Evolutionary conservation across 1,140 invertebrate species (phyloP), one percentile per base, ranked within the genome.

Genomic region (Proales similis): DNA sequence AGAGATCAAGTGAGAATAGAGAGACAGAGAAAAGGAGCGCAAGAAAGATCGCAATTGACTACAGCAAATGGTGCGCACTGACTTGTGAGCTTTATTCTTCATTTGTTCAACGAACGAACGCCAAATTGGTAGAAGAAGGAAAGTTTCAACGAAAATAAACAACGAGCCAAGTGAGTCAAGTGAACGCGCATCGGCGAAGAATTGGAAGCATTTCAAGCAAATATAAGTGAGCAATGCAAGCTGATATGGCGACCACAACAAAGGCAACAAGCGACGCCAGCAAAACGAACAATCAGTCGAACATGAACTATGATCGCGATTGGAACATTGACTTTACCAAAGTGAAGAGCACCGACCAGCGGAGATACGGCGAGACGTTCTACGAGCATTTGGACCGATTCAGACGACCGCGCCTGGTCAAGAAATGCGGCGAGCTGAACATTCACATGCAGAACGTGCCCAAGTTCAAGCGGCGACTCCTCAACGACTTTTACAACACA

Each of bases 401-500:
- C 27, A 57, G 45, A 14, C 33, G 51, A 3, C 51, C 51, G 2
- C 26, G 51, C 27, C 20, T 57, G 36, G 51, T 57, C 0, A 57
- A 57, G 32, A 57, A 42, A 27, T 57, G 51, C 27, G 51, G 51
- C 9, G 51, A 57, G 12, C 7, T 57, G 3, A 57, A 57, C 6
- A 57, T 57, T 7, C 51, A 57, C 11, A 57, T 57, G 33, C 24
- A 57, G 26, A 57, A 57, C 45, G 51, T 57, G 9, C 36, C 51
- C 4, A 77, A 88, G 69, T 80, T 85, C 68, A 80, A 86, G 69
- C 51, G 51, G 7, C 39, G 51, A 14, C 14, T 57, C 7, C 29
- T 57, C 14, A 57, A 42, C 12, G 51, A 88, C 36, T 86, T 89
- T 73, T 88, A 88, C 69, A 87, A 88, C 38, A 84, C 79, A 43